Evolutionary conservation across 2,888 invertebrate genomes (phyloP).

Genomic region (Leptopilina myrica): DNA sequence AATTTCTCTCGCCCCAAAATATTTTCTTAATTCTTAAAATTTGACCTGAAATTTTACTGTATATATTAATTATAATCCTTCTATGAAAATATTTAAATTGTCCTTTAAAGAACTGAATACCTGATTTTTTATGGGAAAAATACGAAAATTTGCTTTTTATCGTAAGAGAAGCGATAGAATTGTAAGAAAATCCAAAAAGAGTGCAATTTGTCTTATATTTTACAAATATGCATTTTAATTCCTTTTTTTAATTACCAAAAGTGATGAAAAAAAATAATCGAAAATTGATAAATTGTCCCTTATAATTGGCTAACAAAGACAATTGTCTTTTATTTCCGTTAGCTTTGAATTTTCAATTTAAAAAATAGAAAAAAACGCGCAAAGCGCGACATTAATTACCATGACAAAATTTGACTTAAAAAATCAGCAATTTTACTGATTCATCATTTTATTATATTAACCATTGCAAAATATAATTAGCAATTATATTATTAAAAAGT

Average conservation of each 20-base stretch:
- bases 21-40: not conserved
- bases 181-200: not conserved
- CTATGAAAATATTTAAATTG: conserved; percentile 3
- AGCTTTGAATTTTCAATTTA: not conserved
- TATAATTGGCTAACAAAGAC: conserved; percentile 11
- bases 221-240: not conserved
- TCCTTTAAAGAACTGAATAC: not conserved
- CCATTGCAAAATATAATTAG: not conserved
- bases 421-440: not conserved
- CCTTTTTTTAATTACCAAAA: not conserved
- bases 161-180: not conserved
- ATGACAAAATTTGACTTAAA: not conserved
- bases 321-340: conserved; percentile 22
- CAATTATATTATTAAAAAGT: too few relatives aligned
- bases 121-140: not conserved
- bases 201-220: not conserved
- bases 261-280: not conserved
- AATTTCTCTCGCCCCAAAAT: not conserved
- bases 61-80: not conserved
- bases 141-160: not conserved
- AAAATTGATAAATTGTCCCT: not conserved
- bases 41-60: not conserved
- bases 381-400: conserved; percentile 1
- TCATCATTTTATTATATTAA: too few relatives aligned
- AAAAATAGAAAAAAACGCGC: not conserved